Percentiles rank a stretch among this genome's conserved stretches.
Evolutionary conservation across 2,888 invertebrate species (phyloP).

Genomic region (Cremastobaeus sp.): DNA sequence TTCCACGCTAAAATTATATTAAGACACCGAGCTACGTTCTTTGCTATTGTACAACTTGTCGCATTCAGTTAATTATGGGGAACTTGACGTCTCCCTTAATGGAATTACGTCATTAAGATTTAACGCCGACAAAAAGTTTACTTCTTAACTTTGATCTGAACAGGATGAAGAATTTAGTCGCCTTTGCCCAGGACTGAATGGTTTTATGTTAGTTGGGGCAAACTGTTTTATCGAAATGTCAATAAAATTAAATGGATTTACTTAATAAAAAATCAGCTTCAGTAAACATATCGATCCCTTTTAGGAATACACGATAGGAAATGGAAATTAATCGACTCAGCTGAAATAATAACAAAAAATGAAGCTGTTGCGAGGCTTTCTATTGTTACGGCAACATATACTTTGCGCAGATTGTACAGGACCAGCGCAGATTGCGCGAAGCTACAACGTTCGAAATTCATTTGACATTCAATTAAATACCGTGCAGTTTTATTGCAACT

Average conservation of each 20-base stretch:
- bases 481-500: conserved; percentile 15
- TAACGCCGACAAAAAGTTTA: too few relatives aligned
- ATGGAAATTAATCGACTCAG: too few relatives aligned
- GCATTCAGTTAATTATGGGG: conserved; percentile 10
- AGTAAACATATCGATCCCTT: too few relatives aligned
- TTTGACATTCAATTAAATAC: conserved; percentile 29
- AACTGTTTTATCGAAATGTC: too few relatives aligned
- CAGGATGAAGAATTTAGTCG: too few relatives aligned
- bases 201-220: too few relatives aligned
- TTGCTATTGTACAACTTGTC: conserved; percentile 15
- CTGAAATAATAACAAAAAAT: conserved; percentile 8
- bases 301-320: too few relatives aligned
- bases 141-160: too few relatives aligned
- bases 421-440: not conserved
- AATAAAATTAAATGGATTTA: too few relatives aligned
- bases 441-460: conserved; percentile 15
- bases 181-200: too few relatives aligned
- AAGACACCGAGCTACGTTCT: conserved; percentile 3
- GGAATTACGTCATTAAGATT: conserved; percentile 23
- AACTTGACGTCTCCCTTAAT: not conserved
- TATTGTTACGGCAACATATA: not conserved
- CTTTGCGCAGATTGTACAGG: not conserved
- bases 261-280: too few relatives aligned
- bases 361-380: not conserved
- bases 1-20: conserved; percentile 31